A percentile compares a stretch with the other conserved stretches of the same genome.
Evolutionary conservation across 1,140 invertebrate species (phyloP).

Genomic region (Temnothorax curvispinosus): DNA sequence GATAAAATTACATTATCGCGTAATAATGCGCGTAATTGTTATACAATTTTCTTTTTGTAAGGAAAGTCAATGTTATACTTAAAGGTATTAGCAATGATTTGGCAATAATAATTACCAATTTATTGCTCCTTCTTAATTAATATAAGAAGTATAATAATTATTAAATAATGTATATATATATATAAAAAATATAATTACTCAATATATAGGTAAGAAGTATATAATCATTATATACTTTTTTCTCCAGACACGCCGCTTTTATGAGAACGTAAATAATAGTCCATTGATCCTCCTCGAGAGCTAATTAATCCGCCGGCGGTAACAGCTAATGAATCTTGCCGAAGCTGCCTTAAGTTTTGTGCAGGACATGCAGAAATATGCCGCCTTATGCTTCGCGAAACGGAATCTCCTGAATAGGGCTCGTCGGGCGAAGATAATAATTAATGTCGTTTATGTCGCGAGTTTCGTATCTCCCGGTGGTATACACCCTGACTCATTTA

Average conservation of each 20-base stretch:
- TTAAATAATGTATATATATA: not conserved
- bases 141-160: not conserved
- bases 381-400: not conserved
- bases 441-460: conserved; percentile 56
- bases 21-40: not conserved
- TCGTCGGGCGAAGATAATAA: conserved; percentile 38
- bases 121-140: not conserved
- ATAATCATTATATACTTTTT: not conserved
- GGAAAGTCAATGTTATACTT: not conserved
- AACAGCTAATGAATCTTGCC: conserved; percentile 58
- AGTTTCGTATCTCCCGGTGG: conserved; percentile 40
- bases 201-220: not conserved
- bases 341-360: conserved; percentile 37
- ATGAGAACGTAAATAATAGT: conserved; percentile 32
- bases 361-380: conserved; percentile 45
- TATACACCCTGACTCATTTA: conserved; percentile 65
- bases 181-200: not conserved
- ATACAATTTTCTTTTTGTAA: not conserved
- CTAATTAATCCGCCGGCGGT: conserved; percentile 50
- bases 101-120: not conserved
- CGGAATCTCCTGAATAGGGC: conserved; percentile 10
- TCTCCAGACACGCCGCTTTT: not conserved
- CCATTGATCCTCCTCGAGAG: conserved; percentile 28
- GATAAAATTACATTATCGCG: not conserved
- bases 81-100: not conserved